Evolutionary conservation across 1,140 invertebrate species (phyloP).

Genomic region (Pentalonia nigronervosa): DNA sequence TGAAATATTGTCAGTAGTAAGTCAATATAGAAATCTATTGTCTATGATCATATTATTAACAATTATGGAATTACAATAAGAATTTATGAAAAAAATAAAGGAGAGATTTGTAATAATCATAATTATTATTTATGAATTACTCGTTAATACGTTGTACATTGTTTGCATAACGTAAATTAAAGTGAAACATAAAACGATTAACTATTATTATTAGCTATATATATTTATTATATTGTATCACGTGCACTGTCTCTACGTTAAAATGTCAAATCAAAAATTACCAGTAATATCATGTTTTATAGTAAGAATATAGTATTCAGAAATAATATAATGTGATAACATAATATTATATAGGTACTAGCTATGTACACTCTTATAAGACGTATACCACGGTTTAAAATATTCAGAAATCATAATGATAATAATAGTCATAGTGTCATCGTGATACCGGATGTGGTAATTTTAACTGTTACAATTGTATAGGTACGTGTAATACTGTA

Average conservation of each 20-base stretch:
- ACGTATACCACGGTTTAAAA: neutral
- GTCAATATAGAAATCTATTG: neutral
- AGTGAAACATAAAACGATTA: neutral
- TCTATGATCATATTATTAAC: neutral
- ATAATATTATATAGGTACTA: neutral
- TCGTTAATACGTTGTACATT: neutral
- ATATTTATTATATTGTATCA: neutral
- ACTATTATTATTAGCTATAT: neutral
- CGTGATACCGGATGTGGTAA: neutral
- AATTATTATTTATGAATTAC: neutral
- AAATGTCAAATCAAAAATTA: neutral
- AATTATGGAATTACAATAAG: neutral
- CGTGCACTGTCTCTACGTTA: neutral
- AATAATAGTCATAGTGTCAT: neutral
- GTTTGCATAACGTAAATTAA: neutral
- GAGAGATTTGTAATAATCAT: neutral
- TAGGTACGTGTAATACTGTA: neutral
- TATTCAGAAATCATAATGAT: neutral
- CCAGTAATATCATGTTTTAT: too few relatives aligned
- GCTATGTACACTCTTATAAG: neutral
- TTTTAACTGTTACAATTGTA: neutral
- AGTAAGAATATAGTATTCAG: too few relatives aligned
- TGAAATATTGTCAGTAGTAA: neutral
- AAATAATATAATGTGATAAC: too few relatives aligned
- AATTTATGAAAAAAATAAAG: neutral